Base-by-base conservation (phyloP, 2,113 vertebrate genomes). In the Phaethornis superciliosus region DNA sequence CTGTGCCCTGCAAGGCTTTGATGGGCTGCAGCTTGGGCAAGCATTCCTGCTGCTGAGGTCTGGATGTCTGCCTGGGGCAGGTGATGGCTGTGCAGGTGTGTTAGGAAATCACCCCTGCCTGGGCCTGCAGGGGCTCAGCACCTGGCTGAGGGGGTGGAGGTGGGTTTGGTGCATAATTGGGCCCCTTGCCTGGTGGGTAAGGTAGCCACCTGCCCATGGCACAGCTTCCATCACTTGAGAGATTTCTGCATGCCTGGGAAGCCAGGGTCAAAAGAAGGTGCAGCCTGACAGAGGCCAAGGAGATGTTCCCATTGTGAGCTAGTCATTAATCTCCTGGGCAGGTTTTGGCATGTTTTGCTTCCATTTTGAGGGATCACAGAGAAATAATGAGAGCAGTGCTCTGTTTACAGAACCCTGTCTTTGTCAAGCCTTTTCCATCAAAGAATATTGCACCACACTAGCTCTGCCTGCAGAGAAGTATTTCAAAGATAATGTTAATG, bases 11-110 rank as follows among this genome's bases (percentile, higher is more conserved):
- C 46, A 0, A 27, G 37, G 28, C 40, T 89, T 9, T 21, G 14
- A 65, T 3, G 17, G 75, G n/a, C 64, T 67, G 12, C 40, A 18
- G 18, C 44, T 23, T 17, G 37, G 47, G 17, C 55, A 19, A 58
- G 4, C 2, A 4, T 80, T 56, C 49, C 23, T 2, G 14, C 17
- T 32, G 15, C 54, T 0, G 3, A 40, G 54, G n/a, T 15, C 15
- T 35, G 47, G 62, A 37, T 1, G 4, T 3, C 46, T 77, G 70
- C 55, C 63, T 4, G 8, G 40, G 40, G 72, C 62, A n/a, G 78
- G 33, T 40, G 33, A 32, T 46, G 72, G 75, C n/a, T 32, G 44
- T 0, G 0, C 27, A 47, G 26, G 28, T 12, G 16, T 4, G 27
- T 55, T 52, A 59, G 58, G 79, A 78, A 90, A 75, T 69, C 71